Evolutionary conservation across 2,888 invertebrate genomes (phyloP).

Genomic region (Agrypnus murinus): DNA sequence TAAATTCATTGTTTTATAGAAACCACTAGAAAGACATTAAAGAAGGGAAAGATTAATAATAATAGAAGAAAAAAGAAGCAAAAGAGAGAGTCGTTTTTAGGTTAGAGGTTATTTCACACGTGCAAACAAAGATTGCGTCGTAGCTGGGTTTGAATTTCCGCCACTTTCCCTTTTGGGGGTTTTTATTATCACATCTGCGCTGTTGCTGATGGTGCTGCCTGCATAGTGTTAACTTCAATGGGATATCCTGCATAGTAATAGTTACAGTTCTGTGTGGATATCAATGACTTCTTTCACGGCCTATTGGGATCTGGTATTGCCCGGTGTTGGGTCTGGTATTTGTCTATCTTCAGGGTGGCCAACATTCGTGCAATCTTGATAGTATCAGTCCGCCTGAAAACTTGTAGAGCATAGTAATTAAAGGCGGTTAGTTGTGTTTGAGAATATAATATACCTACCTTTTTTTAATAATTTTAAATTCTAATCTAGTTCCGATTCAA

Average conservation of each 20-base stretch:
- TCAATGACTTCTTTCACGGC: constrained; percentile 63
- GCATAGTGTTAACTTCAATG: constrained; percentile 62
- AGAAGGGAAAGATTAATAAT: too few relatives aligned
- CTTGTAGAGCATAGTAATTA: too few relatives aligned
- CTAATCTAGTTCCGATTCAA: too few relatives aligned
- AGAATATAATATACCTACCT: too few relatives aligned
- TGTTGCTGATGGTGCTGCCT: constrained; percentile 55
- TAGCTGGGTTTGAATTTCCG: constrained; percentile 40
- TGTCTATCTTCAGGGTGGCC: constrained; percentile 42
- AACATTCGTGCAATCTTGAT: constrained; percentile 30
- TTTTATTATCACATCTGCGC: constrained; percentile 57
- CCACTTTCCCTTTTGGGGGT: constrained; percentile 57
- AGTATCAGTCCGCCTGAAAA: constrained; percentile 1
- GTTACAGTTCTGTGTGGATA: too few relatives aligned
- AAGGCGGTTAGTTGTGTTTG: too few relatives aligned
- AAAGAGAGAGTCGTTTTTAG: constrained; percentile 6
- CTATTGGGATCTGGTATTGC: constrained; percentile 59
- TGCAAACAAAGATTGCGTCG: constrained; percentile 30
- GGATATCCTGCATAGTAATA: constrained; percentile 57
- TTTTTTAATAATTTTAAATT: too few relatives aligned
- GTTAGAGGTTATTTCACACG: constrained; percentile 38
- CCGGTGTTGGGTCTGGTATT: constrained; percentile 41
- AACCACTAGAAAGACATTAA: constrained; percentile 21
- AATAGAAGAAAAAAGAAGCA: too few relatives aligned
- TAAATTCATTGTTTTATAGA: constrained; percentile 26